Evolutionary conservation across 2,113 vertebrate species (phyloP), one percentile per base, ranked within the genome.

Genomic region (Lophotis ruficrista): DNA sequence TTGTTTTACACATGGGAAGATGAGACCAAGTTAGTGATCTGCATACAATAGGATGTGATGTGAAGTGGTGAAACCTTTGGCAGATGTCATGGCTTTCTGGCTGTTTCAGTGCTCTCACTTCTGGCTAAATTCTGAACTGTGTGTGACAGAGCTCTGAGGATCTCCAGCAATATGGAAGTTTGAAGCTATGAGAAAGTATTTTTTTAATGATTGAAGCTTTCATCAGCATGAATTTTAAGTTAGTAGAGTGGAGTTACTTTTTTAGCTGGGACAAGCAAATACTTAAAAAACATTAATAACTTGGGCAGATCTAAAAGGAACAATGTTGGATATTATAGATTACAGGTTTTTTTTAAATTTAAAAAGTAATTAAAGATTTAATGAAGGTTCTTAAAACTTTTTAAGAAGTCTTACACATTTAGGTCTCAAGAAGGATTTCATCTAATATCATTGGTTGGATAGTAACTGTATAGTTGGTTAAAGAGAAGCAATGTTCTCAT

Each of bases 1-100:
- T 62, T 62, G 30, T 68, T 87, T 64, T 19, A 14, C 0, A 1
- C 0, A 0, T 1, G 15, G 28, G 25, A 53, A 77, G 38, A n/a
- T 28, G 72, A 54, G 57, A 68, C 24, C 38, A n/a, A 7, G 45
- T 50, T 35, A 69, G 25, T 37, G 20, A 35, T 64, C 30, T 38
- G 17, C 20, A 4, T 47, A 27, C 38, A 51, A 3, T 3, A 41
- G 25, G 9, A 31, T 1, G 1, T 72, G 41, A 38, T 4, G 6
- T 37, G 58, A 35, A 14, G 38, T 5, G 45, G 4, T 37, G 30
- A 37, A 72, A 33, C 3, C 28, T 35, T 37, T 24, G 16, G 45
- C 57, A n/a, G 53, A 12, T 33, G 17, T 25, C 18, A 18, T 3
- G 16, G 18, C 38, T 71, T 84, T 37, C 33, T 57, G 66, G 31